These are phyloP conservation scores for Trachops cirrhosus DNA, from an alignment of 2,797 vertebrate genomes.

Conservation along the genomic window DNA sequence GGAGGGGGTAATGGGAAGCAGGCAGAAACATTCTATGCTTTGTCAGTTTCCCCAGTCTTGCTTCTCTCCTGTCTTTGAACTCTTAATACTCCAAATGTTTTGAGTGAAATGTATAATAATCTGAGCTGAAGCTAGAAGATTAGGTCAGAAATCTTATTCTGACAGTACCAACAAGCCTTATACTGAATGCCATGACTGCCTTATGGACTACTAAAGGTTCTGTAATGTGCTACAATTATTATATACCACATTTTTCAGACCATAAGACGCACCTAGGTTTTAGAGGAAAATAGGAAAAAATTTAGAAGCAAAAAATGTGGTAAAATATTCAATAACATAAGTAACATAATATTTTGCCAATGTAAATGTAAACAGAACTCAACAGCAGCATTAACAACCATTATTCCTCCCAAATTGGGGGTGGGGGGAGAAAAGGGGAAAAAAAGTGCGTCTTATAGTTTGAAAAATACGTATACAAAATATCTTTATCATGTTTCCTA, in stretches of 20 bases:
- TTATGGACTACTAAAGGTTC: neutral
- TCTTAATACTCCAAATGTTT: neutral
- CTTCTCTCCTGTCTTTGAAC: constrained; percentile 30
- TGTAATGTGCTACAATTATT: neutral
- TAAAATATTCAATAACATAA: no score
- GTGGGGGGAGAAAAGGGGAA: no score
- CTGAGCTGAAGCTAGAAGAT: neutral
- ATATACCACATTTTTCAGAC: neutral
- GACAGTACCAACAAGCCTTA: neutral
- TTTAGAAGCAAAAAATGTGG: no score
- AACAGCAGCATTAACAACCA: no score
- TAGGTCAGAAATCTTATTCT: neutral
- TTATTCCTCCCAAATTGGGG: no score
- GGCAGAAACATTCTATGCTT: neutral
- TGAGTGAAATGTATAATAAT: neutral
- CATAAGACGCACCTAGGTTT: no score
- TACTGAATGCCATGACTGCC: neutral
- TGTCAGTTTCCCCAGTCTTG: neutral
- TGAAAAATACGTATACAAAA: no score
- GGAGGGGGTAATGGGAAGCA: neutral
- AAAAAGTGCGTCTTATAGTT: no score
- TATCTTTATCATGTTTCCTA: neutral
- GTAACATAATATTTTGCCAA: no score
- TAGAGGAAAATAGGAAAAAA: no score
- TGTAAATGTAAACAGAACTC: no score